Conservation (phyloP, 2,888 invertebrate species). For the Brachyopa scutellaris region DNA sequence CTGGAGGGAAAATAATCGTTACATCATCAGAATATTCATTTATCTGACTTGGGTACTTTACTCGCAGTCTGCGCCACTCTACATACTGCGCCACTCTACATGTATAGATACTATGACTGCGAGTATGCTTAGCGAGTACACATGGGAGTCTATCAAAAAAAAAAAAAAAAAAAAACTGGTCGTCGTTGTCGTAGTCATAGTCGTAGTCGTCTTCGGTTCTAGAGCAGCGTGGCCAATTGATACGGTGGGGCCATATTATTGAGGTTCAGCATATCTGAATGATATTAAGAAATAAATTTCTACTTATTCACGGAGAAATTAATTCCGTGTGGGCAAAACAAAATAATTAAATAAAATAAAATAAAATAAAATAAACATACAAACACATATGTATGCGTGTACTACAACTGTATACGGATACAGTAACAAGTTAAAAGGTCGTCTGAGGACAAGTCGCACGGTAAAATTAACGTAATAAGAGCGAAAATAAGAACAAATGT, state of each 20-base stretch:
- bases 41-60: conserved; percentile 54
- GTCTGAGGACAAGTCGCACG: conserved; percentile 54
- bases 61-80: conserved; percentile 46
- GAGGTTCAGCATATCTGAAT: conserved; percentile 52
- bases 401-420: too few relatives aligned
- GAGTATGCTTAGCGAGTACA: not conserved
- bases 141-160: conserved; percentile 31
- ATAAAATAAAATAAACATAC: too few relatives aligned
- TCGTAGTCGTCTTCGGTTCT: not conserved
- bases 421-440: conserved; percentile 50
- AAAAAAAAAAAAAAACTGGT: too few relatives aligned
- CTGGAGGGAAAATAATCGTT: conserved; percentile 69
- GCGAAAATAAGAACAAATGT: not conserved
- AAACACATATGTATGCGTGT: too few relatives aligned
- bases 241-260: conserved; percentile 13
- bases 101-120: conserved; percentile 16
- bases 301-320: conserved; percentile 59
- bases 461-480: conserved; percentile 43
- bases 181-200: conserved; percentile 12
- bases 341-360: too few relatives aligned
- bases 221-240: conserved; percentile 30
- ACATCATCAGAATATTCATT: conserved; percentile 70
- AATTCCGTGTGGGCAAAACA: conserved; percentile 35
- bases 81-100: too few relatives aligned
- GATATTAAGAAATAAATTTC: conserved; percentile 58